These are phyloP conservation scores for Sitta carolinensis DNA, from an alignment of 2,797 vertebrate species.

Conservation along the genomic window DNA sequence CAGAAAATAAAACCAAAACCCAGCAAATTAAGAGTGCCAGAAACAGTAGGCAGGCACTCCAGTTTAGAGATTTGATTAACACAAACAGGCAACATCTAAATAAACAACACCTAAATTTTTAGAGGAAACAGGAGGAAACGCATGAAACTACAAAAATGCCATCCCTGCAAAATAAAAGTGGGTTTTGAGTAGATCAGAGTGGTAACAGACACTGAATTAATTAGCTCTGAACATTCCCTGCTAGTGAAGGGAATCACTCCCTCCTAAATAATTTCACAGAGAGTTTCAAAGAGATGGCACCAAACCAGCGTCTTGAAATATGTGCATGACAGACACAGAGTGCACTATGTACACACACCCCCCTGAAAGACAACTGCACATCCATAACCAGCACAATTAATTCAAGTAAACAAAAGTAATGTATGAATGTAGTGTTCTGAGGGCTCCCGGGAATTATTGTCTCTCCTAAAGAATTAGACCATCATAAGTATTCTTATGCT, in stretches of 20 bases:
- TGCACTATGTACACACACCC: neutral
- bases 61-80: neutral
- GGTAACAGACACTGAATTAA: neutral
- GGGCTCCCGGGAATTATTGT: neutral
- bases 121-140: neutral
- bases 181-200: neutral
- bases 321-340: fast-evolving
- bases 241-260: neutral
- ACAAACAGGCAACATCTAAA: neutral
- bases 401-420: neutral
- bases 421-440: neutral
- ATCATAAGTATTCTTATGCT: neutral
- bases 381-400: neutral
- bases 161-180: neutral
- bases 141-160: neutral
- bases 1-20: neutral
- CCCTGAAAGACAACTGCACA: neutral
- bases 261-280: neutral
- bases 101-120: constrained; percentile 16
- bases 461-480: neutral
- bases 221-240: neutral
- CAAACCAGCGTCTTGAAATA: neutral
- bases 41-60: neutral
- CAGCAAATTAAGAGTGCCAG: constrained; percentile 3
- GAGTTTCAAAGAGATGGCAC: neutral